Base-by-base conservation (phyloP, 2,797 vertebrate genomes). In the Diplodus sargus region DNA sequence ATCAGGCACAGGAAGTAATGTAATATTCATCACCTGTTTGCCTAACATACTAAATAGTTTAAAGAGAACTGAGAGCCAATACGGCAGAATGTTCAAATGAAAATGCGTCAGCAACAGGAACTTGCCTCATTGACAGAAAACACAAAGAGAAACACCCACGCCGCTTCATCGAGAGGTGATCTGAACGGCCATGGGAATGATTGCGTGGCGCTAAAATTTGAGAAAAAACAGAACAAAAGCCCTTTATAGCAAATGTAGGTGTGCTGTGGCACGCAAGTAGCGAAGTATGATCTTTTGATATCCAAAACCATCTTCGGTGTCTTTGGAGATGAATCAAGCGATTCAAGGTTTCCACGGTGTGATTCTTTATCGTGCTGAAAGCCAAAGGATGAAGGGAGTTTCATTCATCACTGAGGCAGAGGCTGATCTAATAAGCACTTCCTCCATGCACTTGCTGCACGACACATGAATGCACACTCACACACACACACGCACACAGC, bases 371-470 rank as follows among this genome's bases (percentile, higher is more conserved):
- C 78, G 47, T 18, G n/a, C 77, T 77, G 73, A 75, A 78, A 82
- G 63, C 77, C 58, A 79, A 81, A 62, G 63, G 67, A 81, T 69
- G 72, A 74, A 72, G 60, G 15, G 53, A 78, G 48, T 70, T 84
- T 71, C 61, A 86, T 87, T 86, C 73, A 81, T 86, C 75, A 60
- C 67, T 52, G 45, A 60, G 64, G 75, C 63, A 60, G 48, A 74
- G 30, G 53, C 67, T 52, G 66, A 67, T 90, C 70, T 82, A 88
- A 85, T 79, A 79, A 85, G 84, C 58, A 22, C 57, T 70, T 77
- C 63, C 79, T 81, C 60, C 52, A 12, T 54, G 45, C 7, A 13
- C 74, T 48, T 39, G 52, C 71, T 63, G 70, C 60, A 45, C 20
- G 30, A 17, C 64, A 81, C 39, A 70, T 48, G 39, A 57, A 74